Evolutionary conservation across 35 echinoderm and acorn worm species (phyloP).

Genomic region (Hemicentrotus pulcherrimus): DNA sequence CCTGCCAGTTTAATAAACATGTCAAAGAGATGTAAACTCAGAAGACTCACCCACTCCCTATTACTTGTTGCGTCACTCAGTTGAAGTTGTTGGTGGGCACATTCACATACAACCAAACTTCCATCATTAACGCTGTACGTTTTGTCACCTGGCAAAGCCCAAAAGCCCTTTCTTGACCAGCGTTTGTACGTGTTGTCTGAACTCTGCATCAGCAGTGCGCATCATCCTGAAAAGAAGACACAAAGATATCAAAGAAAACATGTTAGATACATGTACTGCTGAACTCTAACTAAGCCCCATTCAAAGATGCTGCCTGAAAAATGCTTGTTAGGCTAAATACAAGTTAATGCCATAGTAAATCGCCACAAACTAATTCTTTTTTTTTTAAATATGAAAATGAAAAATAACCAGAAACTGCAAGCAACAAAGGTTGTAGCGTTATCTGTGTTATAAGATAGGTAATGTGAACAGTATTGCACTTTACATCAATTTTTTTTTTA

Average conservation of each 20-base stretch:
- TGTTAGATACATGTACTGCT: background rate
- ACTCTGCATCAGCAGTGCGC: conserved; percentile 52
- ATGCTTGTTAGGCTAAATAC: no score
- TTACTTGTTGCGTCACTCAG: background rate
- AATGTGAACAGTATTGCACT: no score
- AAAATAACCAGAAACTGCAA: no score
- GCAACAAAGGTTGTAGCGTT: no score
- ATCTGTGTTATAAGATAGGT: no score
- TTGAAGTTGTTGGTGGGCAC: background rate
- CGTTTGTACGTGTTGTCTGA: conserved; percentile 75
- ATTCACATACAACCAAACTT: background rate
- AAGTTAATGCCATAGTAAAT: no score
- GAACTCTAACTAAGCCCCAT: background rate
- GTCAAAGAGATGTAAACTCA: background rate
- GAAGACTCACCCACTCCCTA: background rate
- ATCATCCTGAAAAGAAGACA: conserved; percentile 68
- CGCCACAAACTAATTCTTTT: no score
- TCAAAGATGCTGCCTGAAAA: no score
- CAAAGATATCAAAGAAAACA: conserved; percentile 8
- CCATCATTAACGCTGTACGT: background rate
- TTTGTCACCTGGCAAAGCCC: conserved; percentile 58
- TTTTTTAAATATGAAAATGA: no score
- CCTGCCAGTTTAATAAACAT: background rate
- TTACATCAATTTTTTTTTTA: no score
- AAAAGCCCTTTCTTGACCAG: conserved; percentile 87